Conservation (phyloP, 1,140 invertebrate genomes). For the Periplaneta americana region DNA sequence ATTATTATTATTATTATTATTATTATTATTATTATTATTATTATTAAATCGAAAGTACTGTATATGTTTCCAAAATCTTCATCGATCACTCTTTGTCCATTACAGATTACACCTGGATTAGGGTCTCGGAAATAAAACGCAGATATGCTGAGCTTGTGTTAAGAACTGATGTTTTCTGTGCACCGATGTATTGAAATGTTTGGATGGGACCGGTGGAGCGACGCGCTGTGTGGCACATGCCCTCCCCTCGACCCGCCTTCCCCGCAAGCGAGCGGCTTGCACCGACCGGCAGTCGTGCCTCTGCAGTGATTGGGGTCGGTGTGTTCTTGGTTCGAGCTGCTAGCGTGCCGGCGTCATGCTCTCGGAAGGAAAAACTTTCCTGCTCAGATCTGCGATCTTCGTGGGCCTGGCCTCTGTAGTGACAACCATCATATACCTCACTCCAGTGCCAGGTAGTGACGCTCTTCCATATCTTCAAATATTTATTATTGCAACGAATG, state of each 20-base stretch:
- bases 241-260: background rate
- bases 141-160: too few relatives aligned
- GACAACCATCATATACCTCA: slow-evolving; percentile 58
- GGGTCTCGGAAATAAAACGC: too few relatives aligned
- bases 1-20: too few relatives aligned
- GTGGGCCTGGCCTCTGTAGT: slow-evolving; percentile 48
- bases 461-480: too few relatives aligned
- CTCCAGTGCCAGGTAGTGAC: slow-evolving; percentile 56
- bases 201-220: too few relatives aligned
- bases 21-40: too few relatives aligned
- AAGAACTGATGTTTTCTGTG: too few relatives aligned
- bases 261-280: background rate
- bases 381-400: slow-evolving; percentile 40
- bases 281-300: background rate
- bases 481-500: background rate
- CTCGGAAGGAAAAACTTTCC: slow-evolving; percentile 25
- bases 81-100: too few relatives aligned
- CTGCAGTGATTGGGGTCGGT: background rate
- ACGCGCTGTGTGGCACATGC: background rate
- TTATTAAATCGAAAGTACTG: too few relatives aligned
- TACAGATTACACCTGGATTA: too few relatives aligned
- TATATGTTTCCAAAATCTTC: too few relatives aligned
- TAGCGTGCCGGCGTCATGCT: background rate
- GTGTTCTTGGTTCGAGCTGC: background rate
- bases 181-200: too few relatives aligned